Conservation (phyloP, 2,888 invertebrate genomes). For the Ichneumoninae sp. region DNA sequence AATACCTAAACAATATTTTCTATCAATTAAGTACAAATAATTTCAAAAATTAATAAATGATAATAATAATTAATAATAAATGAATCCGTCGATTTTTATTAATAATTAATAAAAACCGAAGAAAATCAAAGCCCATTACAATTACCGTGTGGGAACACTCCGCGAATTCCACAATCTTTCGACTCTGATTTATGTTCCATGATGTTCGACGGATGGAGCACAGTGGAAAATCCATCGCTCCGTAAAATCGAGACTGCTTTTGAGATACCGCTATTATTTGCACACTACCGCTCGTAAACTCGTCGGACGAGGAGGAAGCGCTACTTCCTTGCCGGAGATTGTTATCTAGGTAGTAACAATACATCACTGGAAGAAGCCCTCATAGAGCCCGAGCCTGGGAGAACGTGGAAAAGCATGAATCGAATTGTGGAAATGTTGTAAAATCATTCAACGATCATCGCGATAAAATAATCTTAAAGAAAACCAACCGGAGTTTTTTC, state of each 20-base stretch:
- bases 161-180: not conserved
- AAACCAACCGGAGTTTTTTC: not conserved
- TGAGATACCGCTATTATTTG: slow-evolving; percentile 42
- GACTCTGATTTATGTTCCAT: not conserved
- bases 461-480: not conserved
- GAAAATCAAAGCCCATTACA: not conserved
- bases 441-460: not conserved
- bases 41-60: too few species aligned
- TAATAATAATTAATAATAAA: too few species aligned
- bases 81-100: not conserved
- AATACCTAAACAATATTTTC: too few species aligned
- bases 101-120: not conserved
- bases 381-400: not conserved
- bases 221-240: slow-evolving; percentile 40
- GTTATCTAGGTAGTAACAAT: slow-evolving; percentile 37
- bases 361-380: not conserved
- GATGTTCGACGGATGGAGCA: slow-evolving; percentile 17
- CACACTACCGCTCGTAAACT: slow-evolving; percentile 19
- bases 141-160: not conserved
- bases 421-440: not conserved
- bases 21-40: too few species aligned
- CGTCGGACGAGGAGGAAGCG: slow-evolving; percentile 44
- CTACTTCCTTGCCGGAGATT: slow-evolving; percentile 62
- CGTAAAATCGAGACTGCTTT: slow-evolving; percentile 59
- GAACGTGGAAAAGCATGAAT: not conserved